phyloP scores from a whole-genome alignment of 2,888 invertebrate genomes.

The Andrena flavipes region DNA sequence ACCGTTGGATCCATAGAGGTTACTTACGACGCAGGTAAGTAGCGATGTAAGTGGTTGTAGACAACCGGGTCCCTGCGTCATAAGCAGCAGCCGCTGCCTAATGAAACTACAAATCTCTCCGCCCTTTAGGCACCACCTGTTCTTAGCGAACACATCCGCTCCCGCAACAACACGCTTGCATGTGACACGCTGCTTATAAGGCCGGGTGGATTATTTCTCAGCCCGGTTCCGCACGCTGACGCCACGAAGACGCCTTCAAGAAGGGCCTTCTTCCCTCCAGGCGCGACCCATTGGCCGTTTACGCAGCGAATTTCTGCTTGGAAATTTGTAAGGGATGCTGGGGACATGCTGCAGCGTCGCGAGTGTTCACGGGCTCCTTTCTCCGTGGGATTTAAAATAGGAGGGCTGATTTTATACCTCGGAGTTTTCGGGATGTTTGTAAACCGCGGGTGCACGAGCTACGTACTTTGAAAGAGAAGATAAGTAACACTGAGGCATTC shows the following conservation, averaged over 20 bases:
- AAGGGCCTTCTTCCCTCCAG: conserved; percentile 32
- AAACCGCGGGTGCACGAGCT: too few species aligned
- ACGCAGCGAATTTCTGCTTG: neutral
- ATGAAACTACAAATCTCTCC: conserved; percentile 85
- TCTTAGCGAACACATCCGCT: conserved; percentile 76
- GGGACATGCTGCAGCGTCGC: neutral
- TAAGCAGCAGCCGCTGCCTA: conserved; percentile 84
- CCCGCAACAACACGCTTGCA: conserved; percentile 78
- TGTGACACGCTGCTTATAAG: conserved; percentile 78
- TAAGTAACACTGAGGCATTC: too few species aligned
- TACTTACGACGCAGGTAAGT: conserved; percentile 83
- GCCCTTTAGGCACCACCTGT: conserved; percentile 83
- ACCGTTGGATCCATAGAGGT: conserved; percentile 64
- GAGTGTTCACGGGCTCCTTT: neutral
- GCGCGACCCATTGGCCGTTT: conserved; percentile 1
- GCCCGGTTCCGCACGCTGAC: conserved; percentile 34
- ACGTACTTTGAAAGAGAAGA: too few species aligned
- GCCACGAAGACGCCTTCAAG: conserved; percentile 29
- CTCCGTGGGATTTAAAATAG: neutral
- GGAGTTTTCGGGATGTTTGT: too few species aligned
- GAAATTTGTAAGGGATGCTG: neutral
- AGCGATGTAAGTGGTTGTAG: conserved; percentile 84
- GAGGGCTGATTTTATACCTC: neutral
- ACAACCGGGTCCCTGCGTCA: conserved; percentile 81
- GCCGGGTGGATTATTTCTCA: conserved; percentile 76